A percentile compares a stretch with the other conserved stretches of the same genome.
Evolutionary conservation across 2,113 vertebrate species (phyloP).

Genomic region (Anarhynchus alexandrinus): DNA sequence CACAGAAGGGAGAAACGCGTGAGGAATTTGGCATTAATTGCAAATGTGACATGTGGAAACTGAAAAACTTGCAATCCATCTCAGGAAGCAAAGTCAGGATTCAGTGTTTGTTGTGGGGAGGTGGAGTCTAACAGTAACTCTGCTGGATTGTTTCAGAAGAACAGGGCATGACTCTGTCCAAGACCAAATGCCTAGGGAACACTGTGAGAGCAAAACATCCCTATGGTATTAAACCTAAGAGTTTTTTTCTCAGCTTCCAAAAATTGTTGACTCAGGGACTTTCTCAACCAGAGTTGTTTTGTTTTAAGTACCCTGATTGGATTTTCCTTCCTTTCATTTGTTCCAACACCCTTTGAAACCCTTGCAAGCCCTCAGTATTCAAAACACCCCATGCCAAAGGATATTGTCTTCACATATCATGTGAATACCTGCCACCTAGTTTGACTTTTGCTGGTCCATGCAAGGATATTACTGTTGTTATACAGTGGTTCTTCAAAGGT

Average conservation of each 20-base stretch:
- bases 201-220: not conserved
- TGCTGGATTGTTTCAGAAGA: not conserved
- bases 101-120: rapidly evolving
- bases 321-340: not conserved
- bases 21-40: not conserved
- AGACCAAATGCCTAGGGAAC: not conserved
- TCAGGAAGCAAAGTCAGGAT: not conserved
- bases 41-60: not conserved
- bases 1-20: not conserved
- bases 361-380: not conserved
- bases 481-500: not conserved
- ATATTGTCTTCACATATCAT: not conserved
- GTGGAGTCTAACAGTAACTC: not conserved
- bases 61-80: not conserved
- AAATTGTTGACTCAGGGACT: not conserved
- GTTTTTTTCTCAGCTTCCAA: not conserved
- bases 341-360: not conserved
- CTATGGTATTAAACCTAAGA: not conserved
- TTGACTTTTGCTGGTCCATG: not conserved
- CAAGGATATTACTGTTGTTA: not conserved
- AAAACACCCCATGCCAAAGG: not conserved
- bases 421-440: not conserved
- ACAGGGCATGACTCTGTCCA: not conserved
- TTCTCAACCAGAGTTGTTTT: not conserved
- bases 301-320: not conserved